Conservation (phyloP, 1,140 invertebrate species). For the Diorhabda carinulata region DNA sequence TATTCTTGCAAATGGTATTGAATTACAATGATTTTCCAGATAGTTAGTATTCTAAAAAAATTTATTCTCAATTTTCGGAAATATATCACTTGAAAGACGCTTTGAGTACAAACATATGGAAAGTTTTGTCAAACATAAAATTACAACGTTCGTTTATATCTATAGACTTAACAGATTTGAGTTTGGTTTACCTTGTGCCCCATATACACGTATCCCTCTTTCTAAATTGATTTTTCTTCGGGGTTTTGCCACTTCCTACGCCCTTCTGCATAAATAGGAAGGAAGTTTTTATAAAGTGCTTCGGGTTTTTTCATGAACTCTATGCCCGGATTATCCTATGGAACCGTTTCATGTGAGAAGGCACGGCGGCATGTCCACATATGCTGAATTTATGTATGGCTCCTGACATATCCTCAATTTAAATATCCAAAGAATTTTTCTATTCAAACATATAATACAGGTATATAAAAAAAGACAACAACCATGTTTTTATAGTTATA, state of each 20-base stretch:
- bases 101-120: not conserved
- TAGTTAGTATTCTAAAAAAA: too few species aligned
- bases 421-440: not conserved
- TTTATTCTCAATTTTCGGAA: too few species aligned
- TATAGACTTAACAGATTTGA: not conserved
- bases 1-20: too few species aligned
- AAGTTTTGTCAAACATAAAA: not conserved
- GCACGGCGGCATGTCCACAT: slow-evolving; percentile 3
- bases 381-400: slow-evolving; percentile 10
- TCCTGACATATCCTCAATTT: not conserved
- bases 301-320: not conserved
- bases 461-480: too few species aligned
- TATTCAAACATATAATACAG: too few species aligned
- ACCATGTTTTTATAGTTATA: too few species aligned
- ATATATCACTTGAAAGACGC: too few species aligned
- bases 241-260: not conserved
- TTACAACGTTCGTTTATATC: not conserved
- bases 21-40: too few species aligned
- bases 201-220: not conserved
- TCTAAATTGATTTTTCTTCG: not conserved
- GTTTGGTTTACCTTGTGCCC: not conserved
- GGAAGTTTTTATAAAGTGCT: slow-evolving; percentile 2
- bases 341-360: not conserved
- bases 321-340: not conserved
- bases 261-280: not conserved